Evolutionary conservation across 2,113 vertebrate species (phyloP).

Genomic region (Alethe castanea): DNA sequence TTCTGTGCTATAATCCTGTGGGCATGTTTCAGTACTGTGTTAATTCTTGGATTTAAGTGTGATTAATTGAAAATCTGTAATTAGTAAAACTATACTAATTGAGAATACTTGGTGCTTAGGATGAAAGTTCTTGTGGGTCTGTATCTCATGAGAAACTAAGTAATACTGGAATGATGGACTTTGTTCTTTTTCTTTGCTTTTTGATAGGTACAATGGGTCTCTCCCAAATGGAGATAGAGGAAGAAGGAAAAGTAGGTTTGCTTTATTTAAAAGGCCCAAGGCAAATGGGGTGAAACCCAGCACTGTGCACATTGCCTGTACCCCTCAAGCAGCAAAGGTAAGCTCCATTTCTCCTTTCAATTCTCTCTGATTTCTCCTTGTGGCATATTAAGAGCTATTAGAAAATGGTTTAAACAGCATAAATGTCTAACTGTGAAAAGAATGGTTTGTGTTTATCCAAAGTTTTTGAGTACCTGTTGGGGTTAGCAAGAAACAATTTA

Average conservation of each 20-base stretch:
- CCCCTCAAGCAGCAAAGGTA: slow-evolving; percentile 98
- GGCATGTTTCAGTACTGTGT: neutral
- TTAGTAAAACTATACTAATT: neutral
- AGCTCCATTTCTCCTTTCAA: neutral
- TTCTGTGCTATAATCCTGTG: neutral
- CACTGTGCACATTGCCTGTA: slow-evolving; percentile 95
- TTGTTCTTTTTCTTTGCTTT: neutral
- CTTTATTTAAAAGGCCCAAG: slow-evolving; percentile 93
- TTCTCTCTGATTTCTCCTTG: neutral
- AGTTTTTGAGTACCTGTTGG: neutral
- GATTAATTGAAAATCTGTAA: neutral
- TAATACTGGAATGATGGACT: neutral
- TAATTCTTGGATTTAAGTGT: neutral
- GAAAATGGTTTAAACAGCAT: neutral
- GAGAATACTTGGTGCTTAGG: neutral
- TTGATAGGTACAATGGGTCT: slow-evolving; percentile 95
- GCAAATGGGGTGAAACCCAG: slow-evolving; percentile 98
- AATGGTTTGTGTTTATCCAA: neutral
- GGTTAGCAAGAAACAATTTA: neutral
- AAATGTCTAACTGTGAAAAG: neutral
- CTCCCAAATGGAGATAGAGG: slow-evolving; percentile 96
- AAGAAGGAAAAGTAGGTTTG: slow-evolving; percentile 97
- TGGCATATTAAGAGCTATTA: neutral
- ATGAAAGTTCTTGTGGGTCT: neutral
- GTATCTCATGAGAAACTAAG: neutral